Evolutionary conservation across 1,140 invertebrate species (phyloP), one percentile per base, ranked within the genome.

Genomic region (Maconellicoccus hirsutus): DNA sequence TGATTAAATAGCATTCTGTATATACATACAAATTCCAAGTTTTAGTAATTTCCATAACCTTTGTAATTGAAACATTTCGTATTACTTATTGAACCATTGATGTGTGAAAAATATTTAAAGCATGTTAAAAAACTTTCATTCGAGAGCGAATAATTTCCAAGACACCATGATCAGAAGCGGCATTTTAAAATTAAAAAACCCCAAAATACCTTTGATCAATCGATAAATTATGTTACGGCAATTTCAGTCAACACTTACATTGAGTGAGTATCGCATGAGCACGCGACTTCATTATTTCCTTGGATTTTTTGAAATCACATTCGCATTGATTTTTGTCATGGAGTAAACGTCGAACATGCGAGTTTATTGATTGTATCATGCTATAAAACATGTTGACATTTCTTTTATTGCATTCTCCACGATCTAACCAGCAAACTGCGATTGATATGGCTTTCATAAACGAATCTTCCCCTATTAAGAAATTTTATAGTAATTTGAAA

Each of bases 281-380:
- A 78, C 90, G 85, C 38, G 89, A 88, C 73, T 87, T 88, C 78
- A 91, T 85, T 21, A 87, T 83, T 73, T 91, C 87, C 77, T 90
- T 92, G 12, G 90, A 86, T 74, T 86, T 87, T 59, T 88, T 84
- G 6, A 94, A 79, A 78, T 96, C 93, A 70, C 95, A 92, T 79
- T 96, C 93, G 72, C 91, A 87, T 61, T 86, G 83, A 70, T 84
- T 84, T 78, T 94, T 96, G 77, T 96, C 94, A 59, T 83, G 86
- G 33, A 93, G 83, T 1, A 98, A 80, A 59, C 92, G 81, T 16
- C 93, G 82, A 0, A 96, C 88, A 75, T 96, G 93, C 1, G 91
- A 91, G 79, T 96, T 94, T 0, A 89, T 92, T 16, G 90, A 91
- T 79, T 98, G 94, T 71, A 98, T 92, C 87, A 98, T 90, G 0